Evolutionary conservation across 2,888 invertebrate species (phyloP), one percentile per base, ranked within the genome.

Genomic region (Hirtodrosophila histrioides): DNA sequence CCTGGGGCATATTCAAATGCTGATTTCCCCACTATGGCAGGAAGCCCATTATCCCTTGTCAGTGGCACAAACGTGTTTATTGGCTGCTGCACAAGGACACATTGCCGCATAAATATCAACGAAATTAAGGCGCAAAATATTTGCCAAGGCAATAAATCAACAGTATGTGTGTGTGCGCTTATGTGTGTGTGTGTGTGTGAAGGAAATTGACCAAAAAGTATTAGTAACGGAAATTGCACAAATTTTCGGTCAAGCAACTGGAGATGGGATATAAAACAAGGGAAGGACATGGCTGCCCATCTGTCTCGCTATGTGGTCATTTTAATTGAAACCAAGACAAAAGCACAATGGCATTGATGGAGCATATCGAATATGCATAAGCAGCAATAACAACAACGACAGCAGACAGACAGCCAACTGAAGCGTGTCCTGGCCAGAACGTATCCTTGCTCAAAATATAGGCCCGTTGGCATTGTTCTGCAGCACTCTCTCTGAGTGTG

Each of bases 21-120:
- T 83, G 82, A 85, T 78, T 85, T 84, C 69, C 56, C 65, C 60
- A 43, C 46, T 11, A 48, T 58, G 62, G 68, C 50, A 74, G 77
- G 76, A 75, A 73, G 65, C 76, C 87, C 86, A 86, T 88, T 88
- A 87, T 87, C 86, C 87, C 85, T 88, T 87, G 83, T 87, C 87
- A 87, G 87, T 82, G 83, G 74, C 81, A 85, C 63, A 84, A 85
- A 83, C 83, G 82, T 83, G 82, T 83, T 83, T 86, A 83, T 83
- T 83, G 82, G 86, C 82, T 83, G 51, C 54, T 61, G 68, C 71
- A 81, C 62, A 66, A 75, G 72, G 78, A 70, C 82, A 73, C 73
- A 74, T 82, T 80, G 82, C 83, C 83, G 83, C 86, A 83, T 83
- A 83, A 83, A 86, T 83, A 83, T 83, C 84, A 86, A 83, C 86